Evolutionary conservation across 2,113 vertebrate genomes (phyloP), one percentile per base, ranked within the genome.

Genomic region (Thermophis baileyi): DNA sequence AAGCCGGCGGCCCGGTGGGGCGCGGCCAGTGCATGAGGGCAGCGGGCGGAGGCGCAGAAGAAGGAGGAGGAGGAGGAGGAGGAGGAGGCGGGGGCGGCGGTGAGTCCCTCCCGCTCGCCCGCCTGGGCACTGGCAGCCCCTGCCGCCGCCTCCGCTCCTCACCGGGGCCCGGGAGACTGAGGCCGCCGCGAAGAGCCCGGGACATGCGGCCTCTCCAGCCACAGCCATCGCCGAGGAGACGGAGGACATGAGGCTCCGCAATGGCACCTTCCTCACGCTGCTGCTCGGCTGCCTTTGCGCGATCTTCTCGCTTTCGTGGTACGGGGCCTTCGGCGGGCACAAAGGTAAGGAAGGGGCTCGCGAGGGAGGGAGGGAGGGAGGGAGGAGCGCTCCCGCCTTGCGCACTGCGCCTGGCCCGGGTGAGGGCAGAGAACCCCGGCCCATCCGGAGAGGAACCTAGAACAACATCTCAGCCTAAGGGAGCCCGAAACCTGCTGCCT

Each of bases 271-370:
- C 98, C 98, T 99, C 98, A 99, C 99, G 98, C 98, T 99, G 97
- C 98, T 98, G 97, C 98, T 99, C 96, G 98, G 98, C 97, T 98
- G 98, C 96, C 97, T 99, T 93, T 99, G 99, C 98, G 98, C 98
- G 96, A 97, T 99, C 96, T 97, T 99, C 96, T 99, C 99, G 90
- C 97, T 99, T 89, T 99, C 99, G 96, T 99, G 99, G 99, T 99
- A 99, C 98, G 98, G 99, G 95, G 99, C 99, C 96, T 99, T 99
- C 98, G 98, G 98, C 98, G 98, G 98, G 97, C 98, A 98, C 97
- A 99, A 98, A 99, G 99, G 99, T 99, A 96, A 97, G 97, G 81
- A 55, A 54, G 27, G 57, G 54, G 54, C 90, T 91, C 47, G 24
- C 91, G n/a, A 25, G 55, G 86, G 30, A 12, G 57, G 81, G 30